Evolutionary conservation across 92 coral and sea anemone species (phyloP).

Genomic region (Paragorgia papillata): DNA sequence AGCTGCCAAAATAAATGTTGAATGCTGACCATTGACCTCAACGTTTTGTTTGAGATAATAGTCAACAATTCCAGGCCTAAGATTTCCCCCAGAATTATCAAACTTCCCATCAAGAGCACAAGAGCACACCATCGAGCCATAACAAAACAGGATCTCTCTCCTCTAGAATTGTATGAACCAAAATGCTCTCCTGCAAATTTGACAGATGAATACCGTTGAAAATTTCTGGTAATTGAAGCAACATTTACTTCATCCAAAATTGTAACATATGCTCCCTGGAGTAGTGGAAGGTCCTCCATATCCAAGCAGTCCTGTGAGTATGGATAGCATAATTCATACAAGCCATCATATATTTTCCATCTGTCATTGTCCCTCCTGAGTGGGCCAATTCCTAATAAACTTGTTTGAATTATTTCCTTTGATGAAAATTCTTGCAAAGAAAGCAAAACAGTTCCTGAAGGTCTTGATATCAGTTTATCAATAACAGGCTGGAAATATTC

Average conservation of each 20-base stretch:
- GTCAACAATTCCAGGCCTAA: slow-evolving; percentile 40
- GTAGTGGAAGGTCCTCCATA: background rate
- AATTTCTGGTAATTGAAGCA: slow-evolving; percentile 8
- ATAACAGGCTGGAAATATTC: slow-evolving; percentile 47
- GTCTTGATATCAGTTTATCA: slow-evolving; percentile 36
- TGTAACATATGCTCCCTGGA: background rate
- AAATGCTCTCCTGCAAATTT: slow-evolving; percentile 16
- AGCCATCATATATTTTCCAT: too few relatives aligned
- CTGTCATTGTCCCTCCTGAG: too few relatives aligned
- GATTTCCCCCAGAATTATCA: slow-evolving; percentile 13
- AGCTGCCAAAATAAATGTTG: slow-evolving; percentile 37
- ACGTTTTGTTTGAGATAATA: slow-evolving; percentile 25
- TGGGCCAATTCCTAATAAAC: too few relatives aligned
- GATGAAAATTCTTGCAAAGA: too few relatives aligned
- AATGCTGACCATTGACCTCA: slow-evolving; percentile 37
- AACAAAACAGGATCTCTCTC: slow-evolving; percentile 15
- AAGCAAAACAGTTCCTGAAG: slow-evolving; percentile 28
- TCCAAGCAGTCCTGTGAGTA: background rate
- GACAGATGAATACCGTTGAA: background rate
- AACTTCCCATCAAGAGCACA: slow-evolving; percentile 25
- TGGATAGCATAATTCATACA: too few relatives aligned
- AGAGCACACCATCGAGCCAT: slow-evolving; percentile 37
- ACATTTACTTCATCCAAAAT: background rate
- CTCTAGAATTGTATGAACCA: slow-evolving; percentile 16
- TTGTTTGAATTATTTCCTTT: too few relatives aligned